Evolutionary conservation across 2,888 invertebrate species (phyloP).

Genomic region (Pseudococcus jackbeardsleyi): DNA sequence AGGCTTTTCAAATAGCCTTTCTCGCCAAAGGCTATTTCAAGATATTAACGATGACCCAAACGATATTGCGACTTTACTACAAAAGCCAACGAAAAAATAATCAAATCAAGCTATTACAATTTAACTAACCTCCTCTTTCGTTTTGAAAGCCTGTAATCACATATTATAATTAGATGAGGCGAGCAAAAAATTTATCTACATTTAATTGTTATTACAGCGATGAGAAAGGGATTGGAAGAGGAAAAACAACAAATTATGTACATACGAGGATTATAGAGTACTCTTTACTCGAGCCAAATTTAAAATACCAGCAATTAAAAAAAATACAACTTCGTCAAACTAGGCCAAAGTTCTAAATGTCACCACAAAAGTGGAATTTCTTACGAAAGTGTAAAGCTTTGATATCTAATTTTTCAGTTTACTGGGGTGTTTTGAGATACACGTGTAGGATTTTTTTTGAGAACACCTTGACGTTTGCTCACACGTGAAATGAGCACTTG

Average conservation of each 20-base stretch:
- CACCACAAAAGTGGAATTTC: slow-evolving; percentile 21
- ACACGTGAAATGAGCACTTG: neutral
- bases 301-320: slow-evolving; percentile 2
- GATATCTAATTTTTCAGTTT: neutral
- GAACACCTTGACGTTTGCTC: neutral
- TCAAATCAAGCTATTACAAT: neutral
- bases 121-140: slow-evolving; percentile 80
- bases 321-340: neutral
- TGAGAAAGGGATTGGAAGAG: neutral
- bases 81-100: slow-evolving; percentile 27
- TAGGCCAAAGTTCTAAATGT: slow-evolving; percentile 32
- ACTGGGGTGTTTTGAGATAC: neutral
- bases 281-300: neutral
- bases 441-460: neutral
- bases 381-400: neutral
- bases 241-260: slow-evolving; percentile 1
- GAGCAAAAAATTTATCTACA: slow-evolving; percentile 65
- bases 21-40: neutral
- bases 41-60: neutral
- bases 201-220: slow-evolving; percentile 47
- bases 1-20: neutral
- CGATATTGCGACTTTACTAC: neutral
- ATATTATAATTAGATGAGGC: slow-evolving; percentile 66
- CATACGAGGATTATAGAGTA: neutral
- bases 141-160: slow-evolving; percentile 77